Conservation (phyloP, 2,113 vertebrate genomes). For the Zeus faber region DNA sequence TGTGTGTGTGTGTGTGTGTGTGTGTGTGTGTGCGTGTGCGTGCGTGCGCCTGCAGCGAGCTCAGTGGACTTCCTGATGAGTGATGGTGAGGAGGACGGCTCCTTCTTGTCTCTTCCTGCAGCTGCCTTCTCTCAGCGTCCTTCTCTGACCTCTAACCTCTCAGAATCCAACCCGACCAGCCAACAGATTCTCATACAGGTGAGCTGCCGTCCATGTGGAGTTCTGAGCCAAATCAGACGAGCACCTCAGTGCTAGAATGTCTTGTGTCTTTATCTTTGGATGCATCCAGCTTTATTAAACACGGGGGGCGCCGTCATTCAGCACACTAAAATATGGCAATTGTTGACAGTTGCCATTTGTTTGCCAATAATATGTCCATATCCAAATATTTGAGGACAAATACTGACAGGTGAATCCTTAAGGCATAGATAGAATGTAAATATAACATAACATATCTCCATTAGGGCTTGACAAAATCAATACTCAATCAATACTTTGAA, state of each 20-base stretch:
- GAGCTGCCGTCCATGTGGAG: not conserved
- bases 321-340: too few relatives aligned
- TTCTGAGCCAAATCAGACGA: too few relatives aligned
- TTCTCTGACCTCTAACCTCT: constrained; percentile 68
- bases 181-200: constrained; percentile 76
- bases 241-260: too few relatives aligned
- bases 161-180: constrained; percentile 42
- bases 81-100: constrained; percentile 66
- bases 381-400: too few relatives aligned
- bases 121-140: constrained; percentile 66
- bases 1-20: constrained; percentile 9
- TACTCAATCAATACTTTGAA: too few relatives aligned
- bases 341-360: not conserved
- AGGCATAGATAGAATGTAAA: too few relatives aligned
- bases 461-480: too few relatives aligned
- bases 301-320: not conserved
- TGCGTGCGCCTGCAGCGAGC: constrained; percentile 53
- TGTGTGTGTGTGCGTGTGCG: not conserved
- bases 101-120: constrained; percentile 65
- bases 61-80: constrained; percentile 70
- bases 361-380: not conserved
- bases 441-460: too few relatives aligned
- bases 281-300: not conserved
- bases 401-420: too few relatives aligned
- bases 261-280: too few relatives aligned